Conservation (phyloP, 2,888 invertebrate species). For the Molanna angustata region DNA sequence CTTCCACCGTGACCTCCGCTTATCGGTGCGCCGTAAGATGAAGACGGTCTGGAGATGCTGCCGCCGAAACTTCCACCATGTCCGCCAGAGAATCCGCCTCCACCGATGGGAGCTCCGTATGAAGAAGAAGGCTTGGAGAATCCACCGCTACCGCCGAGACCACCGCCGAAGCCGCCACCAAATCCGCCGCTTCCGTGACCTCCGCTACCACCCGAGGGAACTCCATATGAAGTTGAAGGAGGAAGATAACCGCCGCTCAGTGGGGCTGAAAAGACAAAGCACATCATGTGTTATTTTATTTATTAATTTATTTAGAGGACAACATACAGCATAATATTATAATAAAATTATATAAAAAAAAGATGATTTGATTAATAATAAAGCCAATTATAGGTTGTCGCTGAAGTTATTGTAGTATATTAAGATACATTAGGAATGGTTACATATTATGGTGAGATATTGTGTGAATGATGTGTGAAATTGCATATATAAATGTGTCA, state of each 20-base stretch:
- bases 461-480: too few species aligned
- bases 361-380: too few species aligned
- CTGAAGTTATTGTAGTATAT: too few species aligned
- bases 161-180: conserved; percentile 29
- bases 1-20: conserved; percentile 42
- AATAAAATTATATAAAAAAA: too few species aligned
- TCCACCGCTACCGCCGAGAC: conserved; percentile 29
- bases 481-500: too few species aligned
- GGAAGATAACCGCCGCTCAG: conserved; percentile 58
- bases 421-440: too few species aligned
- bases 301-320: too few species aligned
- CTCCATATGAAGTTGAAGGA: conserved; percentile 53
- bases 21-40: conserved; percentile 52
- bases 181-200: conserved; percentile 33
- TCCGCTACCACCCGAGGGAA: conserved; percentile 37
- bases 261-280: too few species aligned
- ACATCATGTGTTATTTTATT: too few species aligned
- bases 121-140: conserved; percentile 22
- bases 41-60: conserved; percentile 45
- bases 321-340: too few species aligned
- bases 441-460: too few species aligned
- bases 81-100: conserved; percentile 30
- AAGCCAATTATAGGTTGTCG: too few species aligned
- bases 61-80: conserved; percentile 37
- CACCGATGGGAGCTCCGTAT: conserved; percentile 40